These are phyloP conservation scores for Dicrurus megarhynchus DNA, from an alignment of 2,113 vertebrate species.

Conservation along the genomic window DNA sequence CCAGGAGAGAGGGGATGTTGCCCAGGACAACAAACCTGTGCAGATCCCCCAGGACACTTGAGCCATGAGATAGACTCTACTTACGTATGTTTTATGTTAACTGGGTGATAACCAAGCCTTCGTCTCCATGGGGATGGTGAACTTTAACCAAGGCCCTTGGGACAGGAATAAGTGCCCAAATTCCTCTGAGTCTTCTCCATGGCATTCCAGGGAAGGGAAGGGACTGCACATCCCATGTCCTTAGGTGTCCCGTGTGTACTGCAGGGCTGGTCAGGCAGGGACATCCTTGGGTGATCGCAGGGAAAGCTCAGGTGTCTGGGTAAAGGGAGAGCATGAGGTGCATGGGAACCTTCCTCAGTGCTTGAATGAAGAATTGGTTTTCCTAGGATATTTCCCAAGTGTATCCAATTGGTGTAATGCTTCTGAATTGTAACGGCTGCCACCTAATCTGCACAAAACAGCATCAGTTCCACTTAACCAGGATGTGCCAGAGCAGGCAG, in stretches of 20 bases:
- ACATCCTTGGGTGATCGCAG: background rate
- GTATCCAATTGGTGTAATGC: background rate
- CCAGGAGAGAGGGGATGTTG: background rate
- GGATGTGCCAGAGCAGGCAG: background rate
- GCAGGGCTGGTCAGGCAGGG: background rate
- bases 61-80: background rate
- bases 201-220: background rate
- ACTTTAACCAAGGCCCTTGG: background rate
- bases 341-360: background rate
- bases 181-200: background rate
- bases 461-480: background rate
- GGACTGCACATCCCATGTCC: rapidly evolving
- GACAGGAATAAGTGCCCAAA: rapidly evolving
- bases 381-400: background rate
- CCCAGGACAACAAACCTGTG: background rate
- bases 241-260: rapidly evolving
- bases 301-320: background rate
- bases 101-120: background rate
- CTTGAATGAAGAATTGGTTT: background rate
- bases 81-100: background rate
- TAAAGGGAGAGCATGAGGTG: background rate
- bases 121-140: background rate
- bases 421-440: background rate
- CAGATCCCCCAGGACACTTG: background rate
- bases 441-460: background rate